These are phyloP conservation scores for Loriculus beryllinus DNA, from an alignment of 2,797 vertebrate species.

Conservation along the genomic window DNA sequence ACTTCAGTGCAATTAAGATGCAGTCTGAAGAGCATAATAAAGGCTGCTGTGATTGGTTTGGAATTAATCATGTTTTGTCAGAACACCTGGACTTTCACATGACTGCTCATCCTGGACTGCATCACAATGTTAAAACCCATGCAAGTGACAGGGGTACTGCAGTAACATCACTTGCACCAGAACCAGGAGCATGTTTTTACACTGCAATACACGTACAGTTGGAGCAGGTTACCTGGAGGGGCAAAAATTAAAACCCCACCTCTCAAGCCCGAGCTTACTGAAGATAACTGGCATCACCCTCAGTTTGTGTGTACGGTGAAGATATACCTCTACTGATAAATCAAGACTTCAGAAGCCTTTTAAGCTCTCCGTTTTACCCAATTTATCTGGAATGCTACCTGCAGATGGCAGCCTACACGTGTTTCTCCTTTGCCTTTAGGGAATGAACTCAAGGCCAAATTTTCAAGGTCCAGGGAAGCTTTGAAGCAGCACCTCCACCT, in stretches of 20 bases:
- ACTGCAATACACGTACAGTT: rapidly evolving
- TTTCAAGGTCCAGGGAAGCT: background rate
- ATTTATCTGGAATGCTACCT: background rate
- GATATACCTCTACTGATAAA: background rate
- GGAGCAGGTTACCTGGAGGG: rapidly evolving
- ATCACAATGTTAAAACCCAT: background rate
- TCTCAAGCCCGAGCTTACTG: background rate
- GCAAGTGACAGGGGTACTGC: background rate
- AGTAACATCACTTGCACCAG: background rate
- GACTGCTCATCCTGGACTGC: background rate
- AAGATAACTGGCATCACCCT: rapidly evolving
- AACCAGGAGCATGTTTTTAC: rapidly evolving
- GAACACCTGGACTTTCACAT: background rate
- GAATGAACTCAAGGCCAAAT: background rate
- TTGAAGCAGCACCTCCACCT: background rate
- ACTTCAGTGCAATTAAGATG: background rate
- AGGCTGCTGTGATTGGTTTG: background rate
- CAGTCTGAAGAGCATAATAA: background rate
- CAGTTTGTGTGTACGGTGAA: background rate
- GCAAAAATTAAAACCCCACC: background rate
- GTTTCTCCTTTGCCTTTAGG: background rate
- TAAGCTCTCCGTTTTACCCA: background rate
- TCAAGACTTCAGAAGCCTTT: background rate
- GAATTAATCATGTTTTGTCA: background rate
- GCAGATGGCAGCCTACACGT: rapidly evolving